These are phyloP conservation scores for Ammodytes dubius DNA, from an alignment of 2,113 vertebrate genomes.

Conservation along the genomic window DNA sequence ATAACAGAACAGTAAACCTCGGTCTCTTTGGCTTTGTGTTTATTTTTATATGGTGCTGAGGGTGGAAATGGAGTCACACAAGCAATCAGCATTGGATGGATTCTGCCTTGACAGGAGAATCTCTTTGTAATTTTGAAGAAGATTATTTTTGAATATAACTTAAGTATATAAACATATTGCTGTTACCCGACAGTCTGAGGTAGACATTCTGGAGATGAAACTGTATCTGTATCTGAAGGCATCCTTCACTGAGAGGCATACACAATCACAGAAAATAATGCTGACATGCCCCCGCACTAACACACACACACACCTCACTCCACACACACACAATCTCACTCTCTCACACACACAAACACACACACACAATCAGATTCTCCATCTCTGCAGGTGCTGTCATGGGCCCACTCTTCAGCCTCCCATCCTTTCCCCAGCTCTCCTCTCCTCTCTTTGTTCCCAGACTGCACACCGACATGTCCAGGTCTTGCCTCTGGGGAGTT, in stretches of 20 bases:
- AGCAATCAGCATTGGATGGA: slow-evolving; percentile 25
- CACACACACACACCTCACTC: slow-evolving; percentile 6
- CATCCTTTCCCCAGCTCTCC: slow-evolving; percentile 68
- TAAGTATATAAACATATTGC: slow-evolving; percentile 28
- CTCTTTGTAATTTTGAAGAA: slow-evolving; percentile 27
- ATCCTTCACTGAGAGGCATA: slow-evolving; percentile 50
- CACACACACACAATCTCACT: slow-evolving; percentile 5
- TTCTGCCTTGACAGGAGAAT: slow-evolving; percentile 21
- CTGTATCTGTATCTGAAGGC: slow-evolving; percentile 61
- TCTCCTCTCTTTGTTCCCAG: slow-evolving; percentile 83
- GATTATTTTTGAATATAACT: slow-evolving; percentile 37
- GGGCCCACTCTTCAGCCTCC: slow-evolving; percentile 75
- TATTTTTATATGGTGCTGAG: slow-evolving; percentile 6
- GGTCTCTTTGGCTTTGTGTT: slow-evolving; percentile 12
- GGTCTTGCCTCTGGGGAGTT: slow-evolving; percentile 82
- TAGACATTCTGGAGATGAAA: slow-evolving; percentile 41
- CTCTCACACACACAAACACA: slow-evolving; percentile 30
- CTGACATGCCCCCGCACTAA: slow-evolving; percentile 46
- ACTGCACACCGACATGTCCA: slow-evolving; percentile 84
- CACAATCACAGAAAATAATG: slow-evolving; percentile 64
- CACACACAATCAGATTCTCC: slow-evolving; percentile 60
- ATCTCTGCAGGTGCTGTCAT: slow-evolving; percentile 78
- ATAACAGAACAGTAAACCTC: slow-evolving; percentile 30
- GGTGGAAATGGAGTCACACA: slow-evolving; percentile 18
- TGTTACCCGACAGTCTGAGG: slow-evolving; percentile 28